Percentiles rank a stretch among this genome's conserved stretches.
Evolutionary conservation across 2,888 invertebrate species (phyloP).

Genomic region (Herminia tarsipennalis): DNA sequence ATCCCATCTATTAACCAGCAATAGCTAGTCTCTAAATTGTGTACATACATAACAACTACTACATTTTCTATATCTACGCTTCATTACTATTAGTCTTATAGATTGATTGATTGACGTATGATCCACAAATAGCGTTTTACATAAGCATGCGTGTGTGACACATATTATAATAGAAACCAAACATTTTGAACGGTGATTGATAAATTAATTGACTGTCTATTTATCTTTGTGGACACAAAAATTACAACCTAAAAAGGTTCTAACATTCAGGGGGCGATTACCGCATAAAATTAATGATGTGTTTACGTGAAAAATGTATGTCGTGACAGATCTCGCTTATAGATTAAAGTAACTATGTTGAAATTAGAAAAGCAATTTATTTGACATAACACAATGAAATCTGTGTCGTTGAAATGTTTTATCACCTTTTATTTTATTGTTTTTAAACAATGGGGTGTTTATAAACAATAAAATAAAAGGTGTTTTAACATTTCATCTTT

Average conservation of each 20-base stretch:
- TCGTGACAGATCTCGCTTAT: constrained; percentile 27
- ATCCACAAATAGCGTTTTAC: no score
- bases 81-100: no score
- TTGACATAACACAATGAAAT: constrained; percentile 32
- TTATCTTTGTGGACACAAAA: not conserved
- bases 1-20: no score
- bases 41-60: no score
- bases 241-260: constrained; percentile 22
- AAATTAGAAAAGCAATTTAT: constrained; percentile 30
- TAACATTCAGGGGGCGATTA: constrained; percentile 27
- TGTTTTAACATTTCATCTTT: no score
- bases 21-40: no score
- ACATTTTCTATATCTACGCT: no score
- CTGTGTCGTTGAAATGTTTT: not conserved
- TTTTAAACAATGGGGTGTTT: not conserved
- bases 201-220: constrained; percentile 12
- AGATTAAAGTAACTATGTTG: constrained; percentile 29
- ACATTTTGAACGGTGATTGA: not conserved
- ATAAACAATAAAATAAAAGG: no score
- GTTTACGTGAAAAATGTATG: constrained; percentile 29
- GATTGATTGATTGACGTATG: no score
- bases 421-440: constrained; percentile 10
- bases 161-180: not conserved
- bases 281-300: constrained; percentile 40
- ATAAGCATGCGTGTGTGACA: no score